phyloP scores from a whole-genome alignment of 2,888 invertebrate genomes.

The Andrena camellia region DNA sequence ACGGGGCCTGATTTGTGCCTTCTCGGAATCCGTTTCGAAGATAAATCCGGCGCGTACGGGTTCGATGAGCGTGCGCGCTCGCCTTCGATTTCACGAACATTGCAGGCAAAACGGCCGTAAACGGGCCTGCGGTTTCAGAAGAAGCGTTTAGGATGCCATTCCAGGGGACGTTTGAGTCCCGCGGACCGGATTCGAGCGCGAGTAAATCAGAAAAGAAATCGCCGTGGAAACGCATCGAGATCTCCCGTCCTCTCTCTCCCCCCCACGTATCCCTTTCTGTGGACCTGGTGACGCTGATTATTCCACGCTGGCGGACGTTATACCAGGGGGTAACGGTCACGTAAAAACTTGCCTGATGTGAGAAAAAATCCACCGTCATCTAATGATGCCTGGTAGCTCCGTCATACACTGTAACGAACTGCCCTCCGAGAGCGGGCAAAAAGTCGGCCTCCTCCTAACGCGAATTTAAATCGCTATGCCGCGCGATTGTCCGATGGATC shows the following conservation, averaged over 20 bases:
- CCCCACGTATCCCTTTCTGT: neutral
- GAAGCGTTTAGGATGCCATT: constrained; percentile 27
- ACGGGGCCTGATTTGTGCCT: constrained; percentile 43
- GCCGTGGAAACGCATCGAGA: constrained; percentile 39
- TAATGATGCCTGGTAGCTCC: constrained; percentile 50
- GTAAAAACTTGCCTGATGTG: constrained; percentile 56
- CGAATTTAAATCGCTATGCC: constrained; percentile 47
- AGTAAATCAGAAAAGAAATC: constrained; percentile 49
- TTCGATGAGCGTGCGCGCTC: neutral
- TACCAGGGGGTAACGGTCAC: constrained; percentile 32
- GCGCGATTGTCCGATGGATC: constrained; percentile 14
- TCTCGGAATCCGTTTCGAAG: constrained; percentile 21
- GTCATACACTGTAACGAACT: constrained; percentile 50
- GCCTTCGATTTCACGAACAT: constrained; percentile 27
- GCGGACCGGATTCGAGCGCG: constrained; percentile 34
- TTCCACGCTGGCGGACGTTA: constrained; percentile 33
- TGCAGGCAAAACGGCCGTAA: neutral
- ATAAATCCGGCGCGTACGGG: constrained; percentile 9
- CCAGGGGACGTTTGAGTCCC: neutral
- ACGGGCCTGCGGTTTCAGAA: neutral
- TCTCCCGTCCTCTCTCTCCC: constrained; percentile 11
- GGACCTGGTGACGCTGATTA: constrained; percentile 39
- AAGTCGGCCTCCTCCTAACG: constrained; percentile 30
- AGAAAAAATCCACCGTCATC: constrained; percentile 51
- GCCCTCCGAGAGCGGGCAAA: constrained; percentile 30